These are phyloP conservation scores for Rapana venosa DNA, from an alignment of 2,888 invertebrate species.

Conservation along the genomic window DNA sequence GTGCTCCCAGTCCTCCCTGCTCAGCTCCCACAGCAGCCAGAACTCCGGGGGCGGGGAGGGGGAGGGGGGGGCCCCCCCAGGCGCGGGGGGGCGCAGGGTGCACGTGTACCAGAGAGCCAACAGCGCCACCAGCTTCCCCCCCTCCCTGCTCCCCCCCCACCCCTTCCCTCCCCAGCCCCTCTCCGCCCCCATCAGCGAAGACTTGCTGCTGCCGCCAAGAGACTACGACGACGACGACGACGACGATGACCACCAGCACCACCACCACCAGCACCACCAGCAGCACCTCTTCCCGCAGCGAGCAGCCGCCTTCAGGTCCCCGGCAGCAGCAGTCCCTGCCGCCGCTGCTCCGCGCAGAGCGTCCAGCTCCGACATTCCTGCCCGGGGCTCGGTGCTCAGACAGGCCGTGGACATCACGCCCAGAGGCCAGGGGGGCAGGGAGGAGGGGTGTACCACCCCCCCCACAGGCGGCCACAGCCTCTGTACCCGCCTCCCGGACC, in stretches of 20 bases:
- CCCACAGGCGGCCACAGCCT: background rate
- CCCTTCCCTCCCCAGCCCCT: background rate
- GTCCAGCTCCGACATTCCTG: constrained; percentile 51
- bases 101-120: constrained; percentile 27
- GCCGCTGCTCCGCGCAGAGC: constrained; percentile 9
- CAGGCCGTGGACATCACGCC: constrained; percentile 26
- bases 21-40: constrained; percentile 56
- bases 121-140: background rate
- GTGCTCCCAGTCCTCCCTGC: constrained; percentile 59
- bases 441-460: background rate
- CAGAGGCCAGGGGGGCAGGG: background rate
- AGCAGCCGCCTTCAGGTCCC: background rate
- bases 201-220: constrained; percentile 56
- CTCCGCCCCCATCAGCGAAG: constrained; percentile 33
- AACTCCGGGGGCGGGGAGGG: constrained; percentile 43
- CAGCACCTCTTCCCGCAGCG: constrained; percentile 37
- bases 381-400: constrained; percentile 45
- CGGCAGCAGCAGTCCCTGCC: background rate
- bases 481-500: background rate
- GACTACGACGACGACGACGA: constrained; percentile 60
- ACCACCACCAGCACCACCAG: constrained; percentile 45
- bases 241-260: constrained; percentile 39
- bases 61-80: constrained; percentile 27
- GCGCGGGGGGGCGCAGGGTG: no score
- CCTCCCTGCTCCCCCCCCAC: constrained; percentile 17